Evolutionary conservation across 2,888 invertebrate species (phyloP).

Genomic region (Cecidostiba fungosa): DNA sequence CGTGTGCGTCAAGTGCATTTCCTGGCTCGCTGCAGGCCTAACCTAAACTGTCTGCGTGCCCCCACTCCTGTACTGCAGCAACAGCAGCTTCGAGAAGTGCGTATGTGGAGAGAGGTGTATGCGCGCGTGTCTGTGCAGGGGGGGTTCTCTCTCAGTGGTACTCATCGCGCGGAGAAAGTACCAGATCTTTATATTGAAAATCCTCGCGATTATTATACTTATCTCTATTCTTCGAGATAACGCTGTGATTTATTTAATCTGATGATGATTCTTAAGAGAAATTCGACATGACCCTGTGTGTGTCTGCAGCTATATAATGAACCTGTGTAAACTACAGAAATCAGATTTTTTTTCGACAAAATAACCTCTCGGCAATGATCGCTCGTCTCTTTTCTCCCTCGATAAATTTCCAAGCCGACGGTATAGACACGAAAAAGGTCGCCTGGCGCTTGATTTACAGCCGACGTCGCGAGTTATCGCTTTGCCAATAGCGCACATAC

Average conservation of each 20-base stretch:
- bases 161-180: slow-evolving; percentile 63
- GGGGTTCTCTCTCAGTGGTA: slow-evolving; percentile 63
- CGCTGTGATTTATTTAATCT: too few species aligned
- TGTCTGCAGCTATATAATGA: too few species aligned
- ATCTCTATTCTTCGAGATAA: too few species aligned
- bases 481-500: slow-evolving; percentile 75
- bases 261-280: too few species aligned
- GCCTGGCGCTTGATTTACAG: slow-evolving; percentile 77
- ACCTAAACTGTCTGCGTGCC: slow-evolving; percentile 64
- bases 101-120: background rate
- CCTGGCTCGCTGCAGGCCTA: slow-evolving; percentile 79
- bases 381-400: slow-evolving; percentile 49
- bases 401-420: slow-evolving; percentile 72
- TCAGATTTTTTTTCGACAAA: background rate
- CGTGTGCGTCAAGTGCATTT: slow-evolving; percentile 78
- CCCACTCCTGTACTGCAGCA: background rate
- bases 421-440: slow-evolving; percentile 72
- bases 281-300: too few species aligned
- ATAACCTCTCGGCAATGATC: background rate
- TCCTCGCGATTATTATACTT: too few species aligned
- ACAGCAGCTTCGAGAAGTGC: background rate
- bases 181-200: background rate
- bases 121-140: background rate
- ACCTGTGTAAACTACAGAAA: too few species aligned
- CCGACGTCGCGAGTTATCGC: slow-evolving; percentile 78